Evolutionary conservation across 2,888 invertebrate species (phyloP).

Genomic region (Acleris literana): DNA sequence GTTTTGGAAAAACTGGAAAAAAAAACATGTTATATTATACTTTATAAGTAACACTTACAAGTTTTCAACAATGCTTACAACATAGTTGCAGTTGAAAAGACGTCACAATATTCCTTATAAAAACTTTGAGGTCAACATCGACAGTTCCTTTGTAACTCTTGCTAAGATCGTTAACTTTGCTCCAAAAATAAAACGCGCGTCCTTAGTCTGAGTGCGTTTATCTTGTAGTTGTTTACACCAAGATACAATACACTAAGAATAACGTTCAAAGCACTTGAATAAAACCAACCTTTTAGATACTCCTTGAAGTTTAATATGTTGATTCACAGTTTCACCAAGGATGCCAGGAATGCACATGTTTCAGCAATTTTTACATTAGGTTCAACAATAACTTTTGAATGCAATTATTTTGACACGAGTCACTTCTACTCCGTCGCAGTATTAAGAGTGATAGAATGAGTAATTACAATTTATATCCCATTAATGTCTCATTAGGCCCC

Average conservation of each 20-base stretch:
- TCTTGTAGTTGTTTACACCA: not conserved
- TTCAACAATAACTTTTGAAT: conserved; percentile 31
- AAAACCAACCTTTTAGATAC: conserved; percentile 59
- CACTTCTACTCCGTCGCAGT: conserved; percentile 47
- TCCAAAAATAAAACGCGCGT: conserved; percentile 25
- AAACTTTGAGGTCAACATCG: conserved; percentile 12
- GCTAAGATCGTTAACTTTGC: conserved; percentile 13
- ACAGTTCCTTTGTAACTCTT: conserved; percentile 1
- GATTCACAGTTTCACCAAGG: conserved; percentile 38
- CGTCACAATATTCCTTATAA: not conserved
- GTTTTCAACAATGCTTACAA: too few species aligned
- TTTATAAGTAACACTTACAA: too few species aligned
- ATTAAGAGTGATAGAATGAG: conserved; percentile 48
- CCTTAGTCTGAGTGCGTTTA: conserved; percentile 7
- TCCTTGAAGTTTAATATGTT: conserved; percentile 51
- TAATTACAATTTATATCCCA: conserved; percentile 59
- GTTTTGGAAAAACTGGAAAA: too few species aligned
- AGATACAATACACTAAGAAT: not conserved
- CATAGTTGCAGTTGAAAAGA: too few species aligned
- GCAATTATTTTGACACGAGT: conserved; percentile 45
- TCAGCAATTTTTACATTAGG: conserved; percentile 31
- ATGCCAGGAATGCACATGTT: conserved; percentile 66
- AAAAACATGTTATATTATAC: too few species aligned
- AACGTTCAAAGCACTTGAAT: not conserved
- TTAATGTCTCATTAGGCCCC: conserved; percentile 70